Conservation (phyloP, 2,888 invertebrate genomes). For the Cephus nigrinus region DNA sequence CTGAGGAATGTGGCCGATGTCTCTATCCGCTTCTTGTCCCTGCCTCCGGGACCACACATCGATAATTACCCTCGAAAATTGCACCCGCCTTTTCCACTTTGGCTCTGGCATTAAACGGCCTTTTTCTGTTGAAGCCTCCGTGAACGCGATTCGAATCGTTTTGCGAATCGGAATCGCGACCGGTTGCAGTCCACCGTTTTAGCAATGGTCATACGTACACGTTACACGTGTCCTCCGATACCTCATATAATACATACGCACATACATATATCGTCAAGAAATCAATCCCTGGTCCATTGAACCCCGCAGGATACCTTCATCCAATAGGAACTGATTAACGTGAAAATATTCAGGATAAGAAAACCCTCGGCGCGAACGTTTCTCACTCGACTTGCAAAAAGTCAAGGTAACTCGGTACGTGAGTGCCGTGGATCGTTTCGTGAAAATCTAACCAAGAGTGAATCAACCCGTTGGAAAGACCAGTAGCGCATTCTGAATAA, state of each 20-base stretch:
- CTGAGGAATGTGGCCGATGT: slow-evolving; percentile 64
- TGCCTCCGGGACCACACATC: slow-evolving; percentile 62
- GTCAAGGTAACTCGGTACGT: neutral
- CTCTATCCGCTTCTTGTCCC: slow-evolving; percentile 65
- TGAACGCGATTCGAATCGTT: slow-evolving; percentile 44
- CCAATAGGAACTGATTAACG: neutral
- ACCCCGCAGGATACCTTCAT: neutral
- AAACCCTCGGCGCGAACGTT: neutral
- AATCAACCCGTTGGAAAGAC: slow-evolving; percentile 5
- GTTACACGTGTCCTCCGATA: neutral
- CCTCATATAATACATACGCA: neutral
- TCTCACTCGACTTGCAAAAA: neutral
- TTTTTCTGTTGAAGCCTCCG: slow-evolving; percentile 44
- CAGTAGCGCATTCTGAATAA: neutral
- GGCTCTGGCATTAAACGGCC: slow-evolving; percentile 46
- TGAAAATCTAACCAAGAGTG: neutral
- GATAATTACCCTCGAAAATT: slow-evolving; percentile 63
- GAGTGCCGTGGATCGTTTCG: neutral
- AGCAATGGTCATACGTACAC: neutral
- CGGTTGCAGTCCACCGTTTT: neutral
- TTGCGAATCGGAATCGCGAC: slow-evolving; percentile 20
- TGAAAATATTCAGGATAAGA: neutral
- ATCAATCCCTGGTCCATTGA: neutral
- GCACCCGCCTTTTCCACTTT: slow-evolving; percentile 60
- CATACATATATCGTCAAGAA: neutral